These are phyloP conservation scores for Leptoclinus maculatus DNA, from an alignment of 2,797 vertebrate genomes.

Conservation along the genomic window DNA sequence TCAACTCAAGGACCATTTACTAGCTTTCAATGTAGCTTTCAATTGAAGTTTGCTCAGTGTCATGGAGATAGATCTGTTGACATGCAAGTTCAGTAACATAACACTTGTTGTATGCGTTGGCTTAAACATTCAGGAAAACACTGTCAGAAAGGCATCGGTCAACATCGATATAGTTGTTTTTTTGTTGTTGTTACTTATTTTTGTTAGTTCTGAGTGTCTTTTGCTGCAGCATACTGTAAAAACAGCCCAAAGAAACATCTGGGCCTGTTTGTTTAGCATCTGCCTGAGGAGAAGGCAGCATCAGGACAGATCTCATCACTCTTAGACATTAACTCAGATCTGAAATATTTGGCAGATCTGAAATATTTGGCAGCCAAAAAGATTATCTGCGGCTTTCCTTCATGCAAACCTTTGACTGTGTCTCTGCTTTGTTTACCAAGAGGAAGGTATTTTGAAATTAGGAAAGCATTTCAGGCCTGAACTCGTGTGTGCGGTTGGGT, in stretches of 20 bases:
- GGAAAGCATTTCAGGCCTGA: not conserved
- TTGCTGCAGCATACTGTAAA: not conserved
- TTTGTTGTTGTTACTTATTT: not conserved
- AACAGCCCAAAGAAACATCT: not conserved
- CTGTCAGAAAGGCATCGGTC: not conserved
- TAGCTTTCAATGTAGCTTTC: not conserved
- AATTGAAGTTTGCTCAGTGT: not conserved
- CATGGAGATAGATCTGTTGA: not conserved
- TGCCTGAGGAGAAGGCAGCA: not conserved
- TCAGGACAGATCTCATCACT: not conserved
- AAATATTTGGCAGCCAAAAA: conserved; percentile 7
- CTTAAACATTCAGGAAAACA: not conserved
- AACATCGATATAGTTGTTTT: not conserved
- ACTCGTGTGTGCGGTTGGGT: conserved; percentile 4
- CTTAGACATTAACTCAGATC: conserved; percentile 19
- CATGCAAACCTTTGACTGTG: conserved; percentile 8
- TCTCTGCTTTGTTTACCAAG: conserved; percentile 22
- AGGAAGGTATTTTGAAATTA: not conserved
- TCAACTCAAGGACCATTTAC: not conserved
- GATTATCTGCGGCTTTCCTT: not conserved
- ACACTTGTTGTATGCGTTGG: not conserved
- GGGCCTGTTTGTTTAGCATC: conserved; percentile 8
- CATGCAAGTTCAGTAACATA: not conserved
- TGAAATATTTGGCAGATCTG: conserved; percentile 23
- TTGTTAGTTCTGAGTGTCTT: not conserved